Evolutionary conservation across 2,888 invertebrate species (phyloP), one percentile per base, ranked within the genome.

Genomic region (Trimorus sp.): DNA sequence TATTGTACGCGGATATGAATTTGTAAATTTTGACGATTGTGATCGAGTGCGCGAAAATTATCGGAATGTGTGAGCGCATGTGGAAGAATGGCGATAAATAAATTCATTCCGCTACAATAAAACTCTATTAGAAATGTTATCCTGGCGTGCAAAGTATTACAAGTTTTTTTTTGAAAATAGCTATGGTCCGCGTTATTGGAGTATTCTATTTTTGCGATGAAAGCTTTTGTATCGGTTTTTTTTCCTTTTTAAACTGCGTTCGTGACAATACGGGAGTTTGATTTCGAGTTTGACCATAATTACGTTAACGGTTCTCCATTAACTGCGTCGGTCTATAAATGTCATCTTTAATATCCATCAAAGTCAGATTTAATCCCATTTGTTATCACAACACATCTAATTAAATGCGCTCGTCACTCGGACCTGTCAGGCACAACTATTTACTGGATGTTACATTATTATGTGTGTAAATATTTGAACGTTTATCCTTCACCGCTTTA

Each of bases 361-460:
- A 60, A 70, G 42, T 60, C 53, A 70, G 51, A 60, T 53, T 40
- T 60, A 59, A 70, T 60, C 60, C 26, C 49, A 60, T 70, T 70
- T 70, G 60, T 70, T 70, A 60, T 60, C 53, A 40, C 14, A 51
- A 40, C 53, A 26, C 11, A 53, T 70, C 60, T 70, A 70, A 70
- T 60, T 70, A 70, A 59, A 70, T 51, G 40, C 38, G 51, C 53
- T 40, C 40, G 53, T 70, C 49, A 60, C 40, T 53, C 8, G 11
- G 12, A 58, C 58, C 38, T 37, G 58, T 58, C 58, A 12, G 9
- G 9, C 36, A 26, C 36, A 36, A 26, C 26, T 56, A 56, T 56
- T 56, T 56, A 56, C 54, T 1, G 9, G 2, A 11, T 56, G 54
- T 56, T 56, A 56, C 15, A 51, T n/a, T 51, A 51, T 51, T 51